A percentile compares a stretch with the other conserved stretches of the same genome.
Evolutionary conservation across 2,113 vertebrate genomes (phyloP).

Genomic region (Nestor notabilis): DNA sequence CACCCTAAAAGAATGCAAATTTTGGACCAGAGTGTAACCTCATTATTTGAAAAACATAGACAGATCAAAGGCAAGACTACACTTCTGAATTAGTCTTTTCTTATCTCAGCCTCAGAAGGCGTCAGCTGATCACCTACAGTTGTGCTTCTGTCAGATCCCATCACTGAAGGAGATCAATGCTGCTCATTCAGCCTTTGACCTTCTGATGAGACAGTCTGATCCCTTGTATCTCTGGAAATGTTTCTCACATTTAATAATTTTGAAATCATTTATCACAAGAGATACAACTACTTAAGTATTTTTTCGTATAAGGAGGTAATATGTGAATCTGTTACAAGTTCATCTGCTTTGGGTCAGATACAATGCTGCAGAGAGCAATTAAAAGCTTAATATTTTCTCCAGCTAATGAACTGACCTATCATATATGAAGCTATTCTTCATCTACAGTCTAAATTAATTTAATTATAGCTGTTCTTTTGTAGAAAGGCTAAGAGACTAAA

Average conservation of each 20-base stretch:
- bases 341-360: background rate
- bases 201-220: conserved; percentile 67
- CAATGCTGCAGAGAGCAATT: background rate
- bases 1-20: background rate
- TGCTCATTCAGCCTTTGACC: conserved; percentile 21
- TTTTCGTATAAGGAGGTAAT: background rate
- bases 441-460: background rate
- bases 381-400: background rate
- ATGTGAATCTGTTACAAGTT: background rate
- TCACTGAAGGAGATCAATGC: conserved; percentile 63
- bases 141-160: conserved; percentile 64
- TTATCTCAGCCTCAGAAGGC: conserved; percentile 72
- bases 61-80: conserved; percentile 17
- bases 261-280: background rate
- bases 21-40: background rate
- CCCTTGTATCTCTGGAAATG: conserved; percentile 45
- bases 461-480: background rate
- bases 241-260: background rate
- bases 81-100: conserved; percentile 25
- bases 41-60: conserved; percentile 49
- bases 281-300: background rate
- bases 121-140: conserved; percentile 60
- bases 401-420: background rate
- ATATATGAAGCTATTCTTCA: background rate
- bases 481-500: background rate